Evolutionary conservation across 2,113 vertebrate species (phyloP), one percentile per base, ranked within the genome.

Genomic region (Nesospiza acunhae): DNA sequence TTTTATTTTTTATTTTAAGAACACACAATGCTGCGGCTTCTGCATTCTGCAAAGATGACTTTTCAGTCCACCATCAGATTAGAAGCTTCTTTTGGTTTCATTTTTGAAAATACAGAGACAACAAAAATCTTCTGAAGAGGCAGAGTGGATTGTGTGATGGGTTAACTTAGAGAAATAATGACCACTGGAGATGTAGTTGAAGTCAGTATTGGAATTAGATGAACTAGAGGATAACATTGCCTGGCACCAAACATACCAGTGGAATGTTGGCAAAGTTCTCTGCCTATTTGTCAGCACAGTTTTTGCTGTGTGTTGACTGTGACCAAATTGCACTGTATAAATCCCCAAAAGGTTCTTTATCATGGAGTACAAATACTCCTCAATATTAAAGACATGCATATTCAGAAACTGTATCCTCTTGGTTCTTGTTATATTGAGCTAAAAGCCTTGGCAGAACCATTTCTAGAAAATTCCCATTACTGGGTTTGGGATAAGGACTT

Each of bases 391-490:
- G 74, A 41, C 14, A 23, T 0, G 2, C 44, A 27, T 75, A 60
- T 77, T 72, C 63, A 58, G 75, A 68, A 93, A 62, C 27, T 30
- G 0, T 31, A 19, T 84, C 47, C 21, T 60, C 52, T 55, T 63
- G 28, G 23, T 69, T 83, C 56, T 66, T 74, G 16, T 24, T 53
- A 2, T 27, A 24, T 18, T 39, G 62, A 87, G 44, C 70, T 78
- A 58, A 78, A 80, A 82, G 83, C 89, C 72, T 68, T 62, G 81
- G 74, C 59, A 87, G 81, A 76, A 63, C 49, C 30, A 47, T 88
- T 91, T 94, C 90, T 85, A 77, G 82, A 70, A 60, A 68, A 74
- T 64, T 89, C 69, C 6, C 79, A 31, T 58, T 73, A 27, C 80
- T 63, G 78, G 56, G 59, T 92, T 86, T 87, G 4, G 35, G 84